Evolutionary conservation across 2,888 invertebrate genomes (phyloP), one percentile per base, ranked within the genome.

Genomic region (Urechis unicinctus): DNA sequence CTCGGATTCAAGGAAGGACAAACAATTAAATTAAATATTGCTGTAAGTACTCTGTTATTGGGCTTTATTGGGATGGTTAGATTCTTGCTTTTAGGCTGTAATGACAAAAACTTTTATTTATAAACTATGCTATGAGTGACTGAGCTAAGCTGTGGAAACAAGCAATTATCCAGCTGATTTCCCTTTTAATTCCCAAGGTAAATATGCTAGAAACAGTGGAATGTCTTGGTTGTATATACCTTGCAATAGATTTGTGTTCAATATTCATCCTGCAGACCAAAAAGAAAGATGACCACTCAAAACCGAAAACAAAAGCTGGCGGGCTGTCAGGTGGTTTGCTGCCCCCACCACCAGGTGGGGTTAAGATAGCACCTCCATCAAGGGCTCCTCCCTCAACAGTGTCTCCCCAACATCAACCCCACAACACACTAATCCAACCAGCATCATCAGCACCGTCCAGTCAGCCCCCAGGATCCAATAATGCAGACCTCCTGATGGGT

Each of bases 1-100:
- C 83, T 98, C 53, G 89, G 95, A 50, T 97, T 99, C 77, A 99
- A 99, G 75, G 97, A 97, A 73, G 98, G 98, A 24, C 94, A 99
- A 82, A 99, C 97, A 1, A 98, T 99, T 65, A 97, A 94, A 82
- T 95, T 98, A 59, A 98, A 96, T 75, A 92, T 98, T 89, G 78
- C 77, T 57, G 73, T 72, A 56, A 54, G 67, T 52, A 29, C 22
- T n/a, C 26, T 22, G 31, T 44, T 6, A 25, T 26, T 52, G 1
- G 5, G n/a, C n/a, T n/a, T n/a, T n/a, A n/a, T n/a, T n/a, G n/a
- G n/a, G n/a, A n/a, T n/a, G 9, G 45, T 45, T 36, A 6, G 13
- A 28, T 26, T 22, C 30, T 26, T 26, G 29, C 6, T n/a, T 24
- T 26, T 28, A 29, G 48, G 22, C 26, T 2, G 29, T 48, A n/a